Conservation (phyloP, 2,113 vertebrate species). For the Oreochromis tanganicae region DNA sequence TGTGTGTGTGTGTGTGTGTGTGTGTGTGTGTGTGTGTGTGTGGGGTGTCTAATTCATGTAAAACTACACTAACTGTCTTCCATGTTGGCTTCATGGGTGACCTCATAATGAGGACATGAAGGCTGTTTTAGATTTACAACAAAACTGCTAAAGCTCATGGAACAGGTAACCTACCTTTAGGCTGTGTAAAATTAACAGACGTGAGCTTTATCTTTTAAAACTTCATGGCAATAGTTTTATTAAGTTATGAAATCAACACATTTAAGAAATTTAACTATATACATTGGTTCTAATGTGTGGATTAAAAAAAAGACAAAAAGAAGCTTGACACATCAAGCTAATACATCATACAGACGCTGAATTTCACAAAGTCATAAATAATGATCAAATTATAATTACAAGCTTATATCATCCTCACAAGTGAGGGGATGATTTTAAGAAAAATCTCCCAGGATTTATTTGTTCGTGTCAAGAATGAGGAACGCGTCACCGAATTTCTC, state of each 20-base stretch:
- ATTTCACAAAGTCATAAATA: conserved; percentile 53
- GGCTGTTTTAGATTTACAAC: neutral
- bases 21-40: too few species aligned
- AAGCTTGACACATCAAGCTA: conserved; percentile 55
- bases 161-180: neutral
- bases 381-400: conserved; percentile 38
- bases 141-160: neutral
- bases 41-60: too few species aligned
- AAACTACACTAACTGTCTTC: neutral
- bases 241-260: conserved; percentile 67
- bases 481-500: conserved; percentile 12
- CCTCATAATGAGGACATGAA: neutral
- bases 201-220: conserved; percentile 2
- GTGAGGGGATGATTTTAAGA: conserved; percentile 4
- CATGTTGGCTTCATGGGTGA: neutral
- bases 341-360: conserved; percentile 23
- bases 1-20: too few species aligned
- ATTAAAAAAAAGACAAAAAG: conserved; percentile 39
- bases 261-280: conserved; percentile 62
- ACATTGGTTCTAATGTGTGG: conserved; percentile 44
- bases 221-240: conserved; percentile 60
- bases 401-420: neutral
- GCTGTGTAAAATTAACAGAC: neutral
- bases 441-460: conserved; percentile 15
- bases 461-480: conserved; percentile 32